Conservation (phyloP, 2,797 vertebrate species). For the Chelon auratus region DNA sequence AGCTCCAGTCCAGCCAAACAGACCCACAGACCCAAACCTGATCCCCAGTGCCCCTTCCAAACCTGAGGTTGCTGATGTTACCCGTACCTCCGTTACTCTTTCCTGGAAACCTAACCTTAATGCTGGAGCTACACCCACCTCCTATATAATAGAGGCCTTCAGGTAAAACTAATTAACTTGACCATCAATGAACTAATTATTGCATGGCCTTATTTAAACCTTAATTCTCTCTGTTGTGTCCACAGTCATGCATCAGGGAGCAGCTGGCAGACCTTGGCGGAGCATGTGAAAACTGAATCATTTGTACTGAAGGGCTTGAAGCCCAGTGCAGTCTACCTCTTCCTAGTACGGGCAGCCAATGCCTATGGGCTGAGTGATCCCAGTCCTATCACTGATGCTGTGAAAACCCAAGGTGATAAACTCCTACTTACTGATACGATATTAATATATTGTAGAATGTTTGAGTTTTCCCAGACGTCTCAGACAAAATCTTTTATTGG, state of each 20-base stretch:
- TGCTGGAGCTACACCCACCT: slow-evolving; percentile 96
- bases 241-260: slow-evolving; percentile 95
- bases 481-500: not conserved
- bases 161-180: slow-evolving; percentile 82
- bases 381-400: slow-evolving; percentile 96
- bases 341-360: slow-evolving; percentile 96
- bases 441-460: not conserved
- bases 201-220: slow-evolving; percentile 3
- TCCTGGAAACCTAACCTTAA: slow-evolving; percentile 97
- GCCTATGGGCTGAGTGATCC: slow-evolving; percentile 98
- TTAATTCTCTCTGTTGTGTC: slow-evolving; percentile 31
- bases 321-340: slow-evolving; percentile 96
- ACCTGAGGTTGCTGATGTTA: slow-evolving; percentile 95
- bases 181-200: not conserved
- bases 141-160: slow-evolving; percentile 97
- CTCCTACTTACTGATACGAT: not conserved
- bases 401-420: slow-evolving; percentile 95
- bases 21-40: slow-evolving; percentile 96
- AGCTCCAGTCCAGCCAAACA: slow-evolving; percentile 92
- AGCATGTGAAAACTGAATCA: slow-evolving; percentile 95
- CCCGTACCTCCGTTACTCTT: slow-evolving; percentile 91
- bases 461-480: not conserved
- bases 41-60: slow-evolving; percentile 96
- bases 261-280: slow-evolving; percentile 98
- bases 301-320: slow-evolving; percentile 94